Percentiles rank a stretch among this genome's conserved stretches.
These are phyloP conservation scores for Chiroxiphia lanceolata DNA, from an alignment of 2,797 vertebrate genomes.

Conservation along the genomic window DNA sequence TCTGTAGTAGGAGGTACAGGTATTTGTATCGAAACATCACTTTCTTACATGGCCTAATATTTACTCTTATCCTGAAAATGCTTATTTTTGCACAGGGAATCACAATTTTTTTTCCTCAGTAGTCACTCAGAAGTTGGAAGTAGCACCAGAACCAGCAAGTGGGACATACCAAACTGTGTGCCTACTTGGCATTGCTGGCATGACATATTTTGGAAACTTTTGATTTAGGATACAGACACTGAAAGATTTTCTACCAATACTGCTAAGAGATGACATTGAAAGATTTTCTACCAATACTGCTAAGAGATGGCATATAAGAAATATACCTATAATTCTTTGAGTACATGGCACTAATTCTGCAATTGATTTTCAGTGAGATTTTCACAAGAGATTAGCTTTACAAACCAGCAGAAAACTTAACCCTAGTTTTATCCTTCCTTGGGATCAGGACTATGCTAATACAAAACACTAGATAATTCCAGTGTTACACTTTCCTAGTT, in stretches of 20 bases:
- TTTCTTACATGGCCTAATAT: background rate
- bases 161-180: rapidly evolving
- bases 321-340: background rate
- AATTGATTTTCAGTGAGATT: background rate
- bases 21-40: background rate
- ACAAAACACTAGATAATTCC: background rate
- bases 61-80: background rate
- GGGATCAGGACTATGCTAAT: background rate
- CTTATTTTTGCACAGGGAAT: background rate
- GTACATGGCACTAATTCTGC: background rate
- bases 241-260: background rate
- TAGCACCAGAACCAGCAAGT: background rate
- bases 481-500: background rate
- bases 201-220: background rate
- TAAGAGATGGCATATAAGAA: background rate
- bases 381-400: background rate
- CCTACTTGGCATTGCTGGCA: background rate
- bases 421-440: background rate
- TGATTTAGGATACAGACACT: background rate
- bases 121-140: background rate
- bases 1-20: background rate
- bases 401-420: background rate
- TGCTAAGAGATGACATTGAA: background rate
- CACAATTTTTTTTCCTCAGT: background rate
- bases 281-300: background rate